phyloP scores from a whole-genome alignment of 2,888 invertebrate genomes.

The Philaethria dido region DNA sequence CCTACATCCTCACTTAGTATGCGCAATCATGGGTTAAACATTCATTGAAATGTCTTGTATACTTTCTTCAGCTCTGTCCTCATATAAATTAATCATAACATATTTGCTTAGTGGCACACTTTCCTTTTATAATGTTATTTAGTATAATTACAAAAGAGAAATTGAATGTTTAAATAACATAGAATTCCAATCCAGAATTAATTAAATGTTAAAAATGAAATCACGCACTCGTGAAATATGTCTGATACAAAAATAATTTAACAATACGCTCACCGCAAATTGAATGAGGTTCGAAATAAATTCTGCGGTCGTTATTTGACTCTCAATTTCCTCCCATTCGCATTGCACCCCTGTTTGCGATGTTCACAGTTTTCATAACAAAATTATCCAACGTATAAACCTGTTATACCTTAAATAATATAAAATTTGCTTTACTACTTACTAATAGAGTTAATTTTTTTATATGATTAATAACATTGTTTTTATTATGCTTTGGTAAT shows the following conservation, averaged over 20 bases:
- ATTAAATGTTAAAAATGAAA: conserved; percentile 53
- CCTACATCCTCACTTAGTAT: conserved; percentile 6
- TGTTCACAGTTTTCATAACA: conserved; percentile 64
- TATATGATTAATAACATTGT: neutral
- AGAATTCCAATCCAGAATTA: conserved; percentile 40
- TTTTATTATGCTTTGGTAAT: neutral
- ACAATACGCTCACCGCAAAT: conserved; percentile 80
- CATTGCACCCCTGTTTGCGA: conserved; percentile 73
- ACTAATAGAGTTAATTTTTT: neutral
- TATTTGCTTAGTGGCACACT: neutral
- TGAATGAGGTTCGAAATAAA: conserved; percentile 81
- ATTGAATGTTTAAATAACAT: conserved; percentile 40
- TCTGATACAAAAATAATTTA: conserved; percentile 71
- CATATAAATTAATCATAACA: neutral
- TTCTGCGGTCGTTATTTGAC: conserved; percentile 77
- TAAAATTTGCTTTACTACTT: neutral
- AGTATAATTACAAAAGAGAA: conserved; percentile 28
- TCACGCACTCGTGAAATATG: conserved; percentile 59
- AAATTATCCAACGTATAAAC: conserved; percentile 55
- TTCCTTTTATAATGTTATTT: conserved; percentile 5
- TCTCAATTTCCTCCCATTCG: conserved; percentile 70
- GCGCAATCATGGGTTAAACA: neutral
- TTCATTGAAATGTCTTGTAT: conserved; percentile 8
- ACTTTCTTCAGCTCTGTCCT: neutral
- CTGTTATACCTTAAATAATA: neutral